Base-by-base conservation (phyloP, 2,888 invertebrate species). In the Ypsolopha scabrella region DNA sequence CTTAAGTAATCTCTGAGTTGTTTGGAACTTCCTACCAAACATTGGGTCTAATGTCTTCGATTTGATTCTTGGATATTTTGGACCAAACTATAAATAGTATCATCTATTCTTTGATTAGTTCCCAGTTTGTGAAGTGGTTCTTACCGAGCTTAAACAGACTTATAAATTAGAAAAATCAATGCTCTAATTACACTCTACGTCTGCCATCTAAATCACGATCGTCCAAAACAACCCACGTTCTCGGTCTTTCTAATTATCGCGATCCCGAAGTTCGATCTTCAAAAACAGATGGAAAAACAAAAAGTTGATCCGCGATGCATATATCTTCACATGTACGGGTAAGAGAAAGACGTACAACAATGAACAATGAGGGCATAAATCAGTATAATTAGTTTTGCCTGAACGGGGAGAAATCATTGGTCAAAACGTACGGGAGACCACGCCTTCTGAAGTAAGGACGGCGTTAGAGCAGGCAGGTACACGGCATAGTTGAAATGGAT, bases 341-440 rank as follows among this genome's bases (percentile, higher is more conserved):
- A 43, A 13, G 37, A 86, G 87, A 80, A 76, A 80, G 82, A 81
- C 77, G 87, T 87, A 87, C 89, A 91, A 93, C 93, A 93, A 93
- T 93, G 93, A 91, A 94, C 94, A 94, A 94, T 94, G 92, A 93
- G 89, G 87, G 92, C 92, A 94, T 94, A 94, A 94, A 94, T 94
- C 94, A 93, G 92, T 92, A 94, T 94, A 94, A 94, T 94, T 94
- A 94, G 94, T 92, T 92, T 90, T 90, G 85, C 75, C 70, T 70
- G 75, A 77, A 81, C 85, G 85, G 79, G 83, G 88, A 79, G 76
- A 77, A 88, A 80, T 89, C 89, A 90, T 90, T 90, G 90, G 90
- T 89, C 90, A 90, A 88, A 85, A 82, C 78, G 82, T 75, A 75
- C 74, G 74, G 69, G 68, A 78, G 70, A 65, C 88, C 85, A 88